Percentiles rank a stretch among this genome's conserved stretches.
Conservation (phyloP, 2,797 vertebrate genomes). For the Cyprinodon diabolis region DNA sequence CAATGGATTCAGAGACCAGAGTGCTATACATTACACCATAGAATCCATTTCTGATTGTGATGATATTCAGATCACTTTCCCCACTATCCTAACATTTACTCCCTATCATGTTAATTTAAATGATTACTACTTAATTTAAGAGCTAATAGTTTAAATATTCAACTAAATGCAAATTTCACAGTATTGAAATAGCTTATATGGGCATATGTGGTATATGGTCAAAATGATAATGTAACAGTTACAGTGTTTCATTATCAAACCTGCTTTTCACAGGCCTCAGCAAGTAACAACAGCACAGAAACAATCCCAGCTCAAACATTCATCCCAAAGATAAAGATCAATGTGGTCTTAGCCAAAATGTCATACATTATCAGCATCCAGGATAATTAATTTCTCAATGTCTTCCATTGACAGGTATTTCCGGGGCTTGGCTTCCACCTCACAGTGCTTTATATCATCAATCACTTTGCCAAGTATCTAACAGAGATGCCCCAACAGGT, state of each 20-base stretch:
- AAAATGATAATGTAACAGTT: neutral
- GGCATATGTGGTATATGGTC: neutral
- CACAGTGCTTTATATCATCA: constrained; percentile 12
- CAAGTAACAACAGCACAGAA: constrained; percentile 45
- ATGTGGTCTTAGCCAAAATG: constrained; percentile 54
- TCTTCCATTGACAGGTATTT: constrained; percentile 43
- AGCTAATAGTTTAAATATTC: neutral
- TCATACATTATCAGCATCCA: constrained; percentile 59
- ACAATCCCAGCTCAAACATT: constrained; percentile 39
- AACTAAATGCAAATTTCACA: neutral
- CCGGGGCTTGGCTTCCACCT: constrained; percentile 14
- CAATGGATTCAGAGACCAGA: no score
- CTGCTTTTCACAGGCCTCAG: constrained; percentile 7
- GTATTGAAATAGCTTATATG: neutral
- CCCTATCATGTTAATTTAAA: neutral
- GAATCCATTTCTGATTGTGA: no score
- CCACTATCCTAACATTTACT: neutral
- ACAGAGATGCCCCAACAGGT: constrained; percentile 27
- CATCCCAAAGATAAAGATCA: constrained; percentile 62
- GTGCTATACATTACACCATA: no score
- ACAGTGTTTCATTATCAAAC: neutral
- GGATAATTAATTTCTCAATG: constrained; percentile 60
- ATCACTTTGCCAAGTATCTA: constrained; percentile 29
- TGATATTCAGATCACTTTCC: no score
- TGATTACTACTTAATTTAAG: neutral